These are phyloP conservation scores for Dissostichus mawsoni DNA, from an alignment of 2,113 vertebrate genomes.

Conservation along the genomic window DNA sequence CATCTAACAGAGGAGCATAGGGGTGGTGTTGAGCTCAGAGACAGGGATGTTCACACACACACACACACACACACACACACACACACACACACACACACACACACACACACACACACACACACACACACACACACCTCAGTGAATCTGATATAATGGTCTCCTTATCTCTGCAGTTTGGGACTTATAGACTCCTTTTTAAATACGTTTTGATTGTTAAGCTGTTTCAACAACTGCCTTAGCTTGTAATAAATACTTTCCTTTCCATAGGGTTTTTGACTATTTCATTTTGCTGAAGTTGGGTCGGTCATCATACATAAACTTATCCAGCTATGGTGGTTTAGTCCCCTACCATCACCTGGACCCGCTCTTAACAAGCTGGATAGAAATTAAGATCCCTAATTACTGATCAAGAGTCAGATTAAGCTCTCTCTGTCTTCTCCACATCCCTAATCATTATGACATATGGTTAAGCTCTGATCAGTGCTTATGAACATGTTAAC, in stretches of 20 bases:
- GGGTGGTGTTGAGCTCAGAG: slow-evolving; percentile 78
- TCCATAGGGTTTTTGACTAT: too few species aligned
- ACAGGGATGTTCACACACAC: slow-evolving; percentile 30
- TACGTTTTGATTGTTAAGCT: neutral
- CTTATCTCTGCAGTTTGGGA: slow-evolving; percentile 19
- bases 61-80: slow-evolving; percentile 46
- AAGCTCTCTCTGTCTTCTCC: slow-evolving; percentile 10
- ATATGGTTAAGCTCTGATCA: slow-evolving; percentile 65
- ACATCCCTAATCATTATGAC: slow-evolving; percentile 35
- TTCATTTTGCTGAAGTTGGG: neutral
- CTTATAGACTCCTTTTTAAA: neutral
- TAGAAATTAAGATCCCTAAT: neutral
- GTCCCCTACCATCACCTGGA: neutral
- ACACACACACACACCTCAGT: slow-evolving; percentile 39
- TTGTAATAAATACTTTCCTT: neutral
- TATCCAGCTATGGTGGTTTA: neutral
- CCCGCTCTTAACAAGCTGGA: neutral
- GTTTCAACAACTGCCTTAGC: neutral
- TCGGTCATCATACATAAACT: neutral
- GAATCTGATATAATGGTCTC: slow-evolving; percentile 10
- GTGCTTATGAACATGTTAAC: slow-evolving; percentile 58
- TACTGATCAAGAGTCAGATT: slow-evolving; percentile 23
- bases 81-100: slow-evolving; percentile 40
- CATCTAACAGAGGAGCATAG: slow-evolving; percentile 65
- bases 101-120: slow-evolving; percentile 35